Evolutionary conservation across 2,888 invertebrate genomes (phyloP).

Genomic region (Chydorus sphaericus): DNA sequence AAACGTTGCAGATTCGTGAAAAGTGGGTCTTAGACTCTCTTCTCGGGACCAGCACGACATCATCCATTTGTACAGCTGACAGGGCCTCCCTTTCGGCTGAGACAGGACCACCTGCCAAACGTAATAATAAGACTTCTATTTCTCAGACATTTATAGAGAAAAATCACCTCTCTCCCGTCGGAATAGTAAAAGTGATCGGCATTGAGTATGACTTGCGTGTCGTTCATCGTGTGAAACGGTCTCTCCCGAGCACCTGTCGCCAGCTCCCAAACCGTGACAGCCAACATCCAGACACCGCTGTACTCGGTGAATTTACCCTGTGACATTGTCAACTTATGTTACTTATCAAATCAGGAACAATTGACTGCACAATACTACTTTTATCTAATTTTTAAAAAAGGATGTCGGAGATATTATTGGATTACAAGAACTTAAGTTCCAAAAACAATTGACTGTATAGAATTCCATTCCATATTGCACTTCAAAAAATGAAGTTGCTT

Average conservation of each 20-base stretch:
- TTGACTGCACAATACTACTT: no score
- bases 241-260: slow-evolving; percentile 42
- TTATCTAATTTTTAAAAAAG: no score
- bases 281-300: slow-evolving; percentile 47
- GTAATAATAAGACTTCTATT: neutral
- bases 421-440: no score
- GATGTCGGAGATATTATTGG: no score
- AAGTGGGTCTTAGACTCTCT: slow-evolving; percentile 56
- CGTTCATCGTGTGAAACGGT: slow-evolving; percentile 42
- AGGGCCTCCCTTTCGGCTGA: slow-evolving; percentile 51
- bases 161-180: slow-evolving; percentile 19
- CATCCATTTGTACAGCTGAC: slow-evolving; percentile 72
- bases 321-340: neutral
- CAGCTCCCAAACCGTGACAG: slow-evolving; percentile 49
- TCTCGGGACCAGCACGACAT: slow-evolving; percentile 69
- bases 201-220: slow-evolving; percentile 45
- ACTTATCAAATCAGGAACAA: no score
- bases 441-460: no score
- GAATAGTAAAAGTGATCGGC: slow-evolving; percentile 36
- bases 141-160: neutral
- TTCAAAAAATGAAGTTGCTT: no score
- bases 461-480: no score
- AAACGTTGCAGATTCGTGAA: slow-evolving; percentile 67
- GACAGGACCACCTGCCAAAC: slow-evolving; percentile 35
- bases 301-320: slow-evolving; percentile 47